phyloP scores from a whole-genome alignment of 2,888 invertebrate genomes.

The Bursaphelenchus okinawaensis region DNA sequence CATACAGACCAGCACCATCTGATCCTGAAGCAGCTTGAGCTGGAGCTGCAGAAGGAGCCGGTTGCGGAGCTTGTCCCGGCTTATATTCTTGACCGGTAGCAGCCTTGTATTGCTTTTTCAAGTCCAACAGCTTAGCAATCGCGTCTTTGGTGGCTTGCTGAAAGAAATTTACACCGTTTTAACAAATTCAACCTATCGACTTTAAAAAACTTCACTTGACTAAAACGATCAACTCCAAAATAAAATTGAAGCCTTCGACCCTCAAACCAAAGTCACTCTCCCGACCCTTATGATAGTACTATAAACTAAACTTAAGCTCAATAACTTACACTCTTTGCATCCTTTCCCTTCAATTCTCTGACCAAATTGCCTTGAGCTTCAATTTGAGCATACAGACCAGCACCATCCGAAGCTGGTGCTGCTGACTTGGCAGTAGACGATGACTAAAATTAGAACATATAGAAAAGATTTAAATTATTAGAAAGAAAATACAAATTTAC shows the following conservation, averaged over 20 bases:
- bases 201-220: too few relatives aligned
- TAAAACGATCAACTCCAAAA: too few relatives aligned
- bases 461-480: too few relatives aligned
- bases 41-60: neutral
- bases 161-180: neutral
- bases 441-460: too few relatives aligned
- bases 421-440: too few relatives aligned
- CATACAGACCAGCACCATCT: slow-evolving; percentile 24
- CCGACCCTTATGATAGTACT: too few relatives aligned
- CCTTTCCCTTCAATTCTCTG: slow-evolving; percentile 65
- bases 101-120: slow-evolving; percentile 74
- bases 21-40: neutral
- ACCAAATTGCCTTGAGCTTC: slow-evolving; percentile 67
- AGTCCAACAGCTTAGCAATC: slow-evolving; percentile 63
- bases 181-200: too few relatives aligned
- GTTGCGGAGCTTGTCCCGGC: slow-evolving; percentile 10
- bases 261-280: too few relatives aligned
- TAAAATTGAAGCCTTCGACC: too few relatives aligned
- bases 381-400: slow-evolving; percentile 41
- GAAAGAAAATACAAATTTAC: too few relatives aligned
- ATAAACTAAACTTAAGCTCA: too few relatives aligned
- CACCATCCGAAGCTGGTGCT: neutral
- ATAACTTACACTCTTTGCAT: slow-evolving; percentile 58
- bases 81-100: slow-evolving; percentile 62
- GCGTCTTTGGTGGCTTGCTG: slow-evolving; percentile 62